Evolutionary conservation across 2,113 vertebrate species (phyloP).

Genomic region (Phalacrocorax carbo): DNA sequence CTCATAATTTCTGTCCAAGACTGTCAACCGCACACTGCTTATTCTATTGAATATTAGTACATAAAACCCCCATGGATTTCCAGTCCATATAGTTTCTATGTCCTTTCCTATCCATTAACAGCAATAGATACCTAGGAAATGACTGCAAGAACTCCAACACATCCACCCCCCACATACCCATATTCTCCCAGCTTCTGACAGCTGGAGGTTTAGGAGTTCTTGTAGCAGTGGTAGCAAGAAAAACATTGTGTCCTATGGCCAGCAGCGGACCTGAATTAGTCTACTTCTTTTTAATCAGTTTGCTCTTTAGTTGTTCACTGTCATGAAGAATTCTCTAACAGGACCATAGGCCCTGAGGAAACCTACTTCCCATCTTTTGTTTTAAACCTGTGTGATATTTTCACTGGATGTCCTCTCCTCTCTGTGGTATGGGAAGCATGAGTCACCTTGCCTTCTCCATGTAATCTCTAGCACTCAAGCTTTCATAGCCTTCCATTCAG

Average conservation of each 20-base stretch:
- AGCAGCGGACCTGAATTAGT: not conserved
- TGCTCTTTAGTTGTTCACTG: not conserved
- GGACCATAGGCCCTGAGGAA: not conserved
- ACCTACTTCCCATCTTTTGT: not conserved
- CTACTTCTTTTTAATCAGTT: not conserved
- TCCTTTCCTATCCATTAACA: not conserved
- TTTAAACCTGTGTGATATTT: not conserved
- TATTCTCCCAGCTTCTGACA: not conserved
- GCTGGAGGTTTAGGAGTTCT: not conserved
- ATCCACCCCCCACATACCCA: not conserved
- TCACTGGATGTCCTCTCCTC: not conserved
- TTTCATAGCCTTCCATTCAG: not conserved
- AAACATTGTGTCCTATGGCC: not conserved
- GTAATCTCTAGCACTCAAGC: not conserved
- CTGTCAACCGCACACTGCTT: not conserved
- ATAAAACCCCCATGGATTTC: not conserved
- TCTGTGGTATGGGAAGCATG: not conserved
- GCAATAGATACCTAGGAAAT: not conserved
- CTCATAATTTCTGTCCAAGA: slow-evolving; percentile 10
- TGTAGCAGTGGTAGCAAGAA: not conserved
- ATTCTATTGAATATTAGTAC: slow-evolving; percentile 8
- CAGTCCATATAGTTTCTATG: slow-evolving; percentile 5
- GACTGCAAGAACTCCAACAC: not conserved
- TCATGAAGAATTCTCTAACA: not conserved
- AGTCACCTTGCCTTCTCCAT: not conserved